Evolutionary conservation across 2,113 vertebrate species (phyloP), one percentile per base, ranked within the genome.

Genomic region (Vulpes lagopus): DNA sequence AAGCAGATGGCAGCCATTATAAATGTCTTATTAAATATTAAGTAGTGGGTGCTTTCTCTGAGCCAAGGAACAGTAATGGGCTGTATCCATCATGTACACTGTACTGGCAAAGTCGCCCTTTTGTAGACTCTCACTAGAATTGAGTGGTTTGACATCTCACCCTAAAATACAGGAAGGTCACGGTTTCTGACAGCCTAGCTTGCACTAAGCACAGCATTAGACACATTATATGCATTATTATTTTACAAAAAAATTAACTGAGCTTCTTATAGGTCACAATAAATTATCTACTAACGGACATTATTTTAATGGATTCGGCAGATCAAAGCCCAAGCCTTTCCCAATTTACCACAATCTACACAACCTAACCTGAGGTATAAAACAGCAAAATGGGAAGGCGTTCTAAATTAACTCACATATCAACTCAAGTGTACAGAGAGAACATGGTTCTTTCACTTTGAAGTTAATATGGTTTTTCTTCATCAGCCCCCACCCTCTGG

Each of bases 1-100:
- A 93, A 89, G 73, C 94, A 97, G 78, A 95, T 93, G 90, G 94
- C 86, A 97, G 78, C 30, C 92, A 92, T 96, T 95, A 93, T 51
- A 95, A 94, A 79, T 55, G 14, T 69, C 89, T 83, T 93, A 87
- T 86, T 86, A 91, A 96, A 89, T 93, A 89, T 85, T 74, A 96
- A 97, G 85, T 71, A 67, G 55, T 71, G 55, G 25, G n/a, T 43
- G 35, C 35, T 19, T 94, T 89, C 89, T 86, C 95, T 89, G 38
- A 96, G 86, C 95, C 94, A 38, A 82, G 51, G 14, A 88, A 51
- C 22, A 60, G 19, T 82, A 94, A 76, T 35, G 85, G 49, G 38
- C 87, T 53, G 93, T 85, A 88, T 60, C 55, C 89, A 87, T 59
- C 79, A 53, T 53, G 60, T 67, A 20, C 27, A 49, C 30, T 25